Conservation (phyloP, 2,888 invertebrate species). For the Plebejus melissa region DNA sequence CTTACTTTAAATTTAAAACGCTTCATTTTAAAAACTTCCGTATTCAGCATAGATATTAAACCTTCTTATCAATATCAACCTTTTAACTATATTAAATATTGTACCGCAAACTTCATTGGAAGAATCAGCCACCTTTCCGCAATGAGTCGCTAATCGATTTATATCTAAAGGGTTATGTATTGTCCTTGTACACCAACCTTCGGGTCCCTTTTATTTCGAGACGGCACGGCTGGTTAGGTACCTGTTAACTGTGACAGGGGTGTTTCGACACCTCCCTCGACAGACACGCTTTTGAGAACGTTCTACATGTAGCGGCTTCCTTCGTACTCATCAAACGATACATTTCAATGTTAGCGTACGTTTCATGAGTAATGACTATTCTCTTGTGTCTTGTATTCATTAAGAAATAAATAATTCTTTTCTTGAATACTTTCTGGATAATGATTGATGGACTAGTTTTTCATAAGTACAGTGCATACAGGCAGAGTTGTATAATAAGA, state of each 20-base stretch:
- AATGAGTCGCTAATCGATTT: slow-evolving; percentile 11
- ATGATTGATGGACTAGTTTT: too few species aligned
- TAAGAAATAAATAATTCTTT: too few species aligned
- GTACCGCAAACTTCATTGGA: neutral
- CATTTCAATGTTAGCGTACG: neutral
- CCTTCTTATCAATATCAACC: neutral
- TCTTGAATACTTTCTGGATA: too few species aligned
- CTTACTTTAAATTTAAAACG: too few species aligned
- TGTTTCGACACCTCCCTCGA: slow-evolving; percentile 30
- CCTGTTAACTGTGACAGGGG: slow-evolving; percentile 35
- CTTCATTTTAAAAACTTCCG: too few species aligned
- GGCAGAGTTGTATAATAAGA: too few species aligned
- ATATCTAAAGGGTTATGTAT: slow-evolving; percentile 11
- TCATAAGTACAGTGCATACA: too few species aligned
- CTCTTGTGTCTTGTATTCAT: too few species aligned
- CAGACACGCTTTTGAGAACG: slow-evolving; percentile 28
- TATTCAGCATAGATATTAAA: neutral
- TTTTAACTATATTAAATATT: neutral
- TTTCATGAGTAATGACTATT: neutral
- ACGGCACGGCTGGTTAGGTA: slow-evolving; percentile 43
- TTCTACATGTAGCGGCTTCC: neutral
- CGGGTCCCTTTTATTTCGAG: slow-evolving; percentile 50
- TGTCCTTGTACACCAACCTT: slow-evolving; percentile 39
- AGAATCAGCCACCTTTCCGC: slow-evolving; percentile 4
- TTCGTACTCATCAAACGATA: neutral